A percentile compares a stretch with the other conserved stretches of the same genome.
These are phyloP conservation scores for Theonella swinhoei DNA, from an alignment of 37 sponge, comb jelly and placozoan species.

Conservation along the genomic window DNA sequence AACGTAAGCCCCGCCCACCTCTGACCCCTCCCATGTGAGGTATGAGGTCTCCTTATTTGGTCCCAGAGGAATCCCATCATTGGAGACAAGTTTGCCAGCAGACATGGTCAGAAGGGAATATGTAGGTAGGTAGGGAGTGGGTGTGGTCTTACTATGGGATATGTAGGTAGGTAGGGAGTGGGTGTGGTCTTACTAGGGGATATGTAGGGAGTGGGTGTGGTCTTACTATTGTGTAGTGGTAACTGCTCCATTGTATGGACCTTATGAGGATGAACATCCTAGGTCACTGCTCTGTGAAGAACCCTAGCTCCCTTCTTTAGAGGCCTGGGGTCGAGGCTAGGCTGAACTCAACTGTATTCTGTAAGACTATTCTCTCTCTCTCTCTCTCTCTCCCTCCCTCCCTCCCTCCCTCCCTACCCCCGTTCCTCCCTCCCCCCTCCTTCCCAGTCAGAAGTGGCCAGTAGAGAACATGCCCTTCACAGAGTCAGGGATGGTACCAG, in stretches of 20 bases:
- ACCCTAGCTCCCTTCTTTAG: too few relatives aligned
- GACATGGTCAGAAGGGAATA: conserved; percentile 99
- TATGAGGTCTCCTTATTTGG: neutral
- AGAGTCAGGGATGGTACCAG: conserved; percentile 97
- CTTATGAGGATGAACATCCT: too few relatives aligned
- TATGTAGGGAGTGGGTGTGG: conserved; percentile 49
- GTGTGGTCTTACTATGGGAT: conserved; percentile 40
- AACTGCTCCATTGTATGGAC: too few relatives aligned
- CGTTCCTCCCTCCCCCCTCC: too few relatives aligned
- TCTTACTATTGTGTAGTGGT: conserved; percentile 48
- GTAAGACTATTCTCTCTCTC: too few relatives aligned
- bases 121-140: conserved; percentile 66
- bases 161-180: conserved; percentile 65
- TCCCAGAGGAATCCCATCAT: conserved; percentile 89
- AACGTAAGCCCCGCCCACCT: conserved; percentile 22
- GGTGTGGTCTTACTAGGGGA: conserved; percentile 16
- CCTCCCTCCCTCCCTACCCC: too few relatives aligned
- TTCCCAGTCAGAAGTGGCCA: conserved; percentile 85
- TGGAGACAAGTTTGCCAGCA: conserved; percentile 98
- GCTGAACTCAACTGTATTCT: too few relatives aligned
- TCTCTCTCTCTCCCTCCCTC: too few relatives aligned
- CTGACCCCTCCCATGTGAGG: neutral
- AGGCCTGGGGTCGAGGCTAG: too few relatives aligned
- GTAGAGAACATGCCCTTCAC: conserved; percentile 97
- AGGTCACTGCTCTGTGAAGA: too few relatives aligned